These are phyloP conservation scores for Sphinx pinastri DNA, from an alignment of 2,888 invertebrate genomes.

Conservation along the genomic window DNA sequence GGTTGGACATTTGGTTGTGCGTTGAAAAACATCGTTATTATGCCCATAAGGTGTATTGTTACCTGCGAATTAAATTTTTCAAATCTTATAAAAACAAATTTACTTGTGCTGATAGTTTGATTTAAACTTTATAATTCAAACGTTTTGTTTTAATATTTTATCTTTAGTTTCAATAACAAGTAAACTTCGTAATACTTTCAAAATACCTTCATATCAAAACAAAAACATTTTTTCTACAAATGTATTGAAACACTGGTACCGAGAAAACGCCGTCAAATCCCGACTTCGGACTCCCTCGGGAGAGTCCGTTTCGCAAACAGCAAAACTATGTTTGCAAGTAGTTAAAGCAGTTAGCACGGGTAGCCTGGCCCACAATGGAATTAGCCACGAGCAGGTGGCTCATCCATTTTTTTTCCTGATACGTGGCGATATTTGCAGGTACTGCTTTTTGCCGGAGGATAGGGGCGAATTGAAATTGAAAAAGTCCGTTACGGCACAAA, in stretches of 20 bases:
- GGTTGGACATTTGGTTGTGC: neutral
- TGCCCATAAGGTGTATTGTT: conserved; percentile 14
- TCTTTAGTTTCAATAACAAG: too few relatives aligned
- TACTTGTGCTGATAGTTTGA: neutral
- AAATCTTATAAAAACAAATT: neutral
- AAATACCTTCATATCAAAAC: neutral
- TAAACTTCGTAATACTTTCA: neutral
- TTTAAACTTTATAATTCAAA: too few relatives aligned
- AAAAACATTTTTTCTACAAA: neutral
- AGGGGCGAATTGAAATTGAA: neutral
- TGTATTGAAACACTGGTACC: too few relatives aligned
- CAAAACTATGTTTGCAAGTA: conserved; percentile 22
- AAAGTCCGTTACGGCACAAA: neutral
- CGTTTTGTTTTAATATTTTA: too few relatives aligned
- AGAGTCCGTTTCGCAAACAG: conserved; percentile 12
- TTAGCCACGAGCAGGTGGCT: conserved; percentile 22
- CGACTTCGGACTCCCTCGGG: neutral
- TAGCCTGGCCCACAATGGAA: conserved; percentile 3
- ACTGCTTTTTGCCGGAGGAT: conserved; percentile 1
- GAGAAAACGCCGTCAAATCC: neutral
- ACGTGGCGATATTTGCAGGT: conserved; percentile 11
- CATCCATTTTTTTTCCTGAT: conserved; percentile 17
- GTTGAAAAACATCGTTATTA: neutral
- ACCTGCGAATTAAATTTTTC: conserved; percentile 11
- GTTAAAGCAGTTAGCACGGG: conserved; percentile 18